Conservation (phyloP, 2,113 vertebrate species). For the Mystacornis crossleyi region DNA sequence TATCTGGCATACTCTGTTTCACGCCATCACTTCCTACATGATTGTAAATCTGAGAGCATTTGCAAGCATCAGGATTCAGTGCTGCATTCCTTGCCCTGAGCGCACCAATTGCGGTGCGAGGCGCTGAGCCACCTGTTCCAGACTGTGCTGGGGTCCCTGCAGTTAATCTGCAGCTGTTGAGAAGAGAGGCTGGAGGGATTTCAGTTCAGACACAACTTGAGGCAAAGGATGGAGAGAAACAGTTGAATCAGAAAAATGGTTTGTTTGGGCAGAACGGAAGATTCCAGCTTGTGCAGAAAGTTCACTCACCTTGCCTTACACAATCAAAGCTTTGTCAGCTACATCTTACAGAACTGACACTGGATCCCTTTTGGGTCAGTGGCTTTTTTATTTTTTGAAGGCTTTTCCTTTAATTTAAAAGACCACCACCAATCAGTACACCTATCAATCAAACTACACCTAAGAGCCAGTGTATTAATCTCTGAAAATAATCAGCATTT, state of each 20-base stretch:
- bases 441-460: neutral
- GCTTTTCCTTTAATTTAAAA: neutral
- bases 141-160: neutral
- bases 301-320: neutral
- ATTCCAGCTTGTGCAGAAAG: neutral
- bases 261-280: neutral
- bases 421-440: neutral
- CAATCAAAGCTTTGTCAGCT: neutral
- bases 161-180: constrained; percentile 26
- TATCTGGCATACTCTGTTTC: neutral
- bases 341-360: neutral
- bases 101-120: rapidly evolving
- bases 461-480: neutral
- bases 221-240: neutral
- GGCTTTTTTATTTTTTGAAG: neutral
- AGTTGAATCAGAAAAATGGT: neutral
- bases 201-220: neutral
- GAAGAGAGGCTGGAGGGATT: neutral
- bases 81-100: neutral
- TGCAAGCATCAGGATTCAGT: neutral
- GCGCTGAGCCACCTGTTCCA: neutral
- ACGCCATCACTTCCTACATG: neutral
- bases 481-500: neutral
- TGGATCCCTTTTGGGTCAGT: neutral
- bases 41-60: neutral